Evolutionary conservation across 2,113 vertebrate species (phyloP).

Genomic region (Trogon melanurus): DNA sequence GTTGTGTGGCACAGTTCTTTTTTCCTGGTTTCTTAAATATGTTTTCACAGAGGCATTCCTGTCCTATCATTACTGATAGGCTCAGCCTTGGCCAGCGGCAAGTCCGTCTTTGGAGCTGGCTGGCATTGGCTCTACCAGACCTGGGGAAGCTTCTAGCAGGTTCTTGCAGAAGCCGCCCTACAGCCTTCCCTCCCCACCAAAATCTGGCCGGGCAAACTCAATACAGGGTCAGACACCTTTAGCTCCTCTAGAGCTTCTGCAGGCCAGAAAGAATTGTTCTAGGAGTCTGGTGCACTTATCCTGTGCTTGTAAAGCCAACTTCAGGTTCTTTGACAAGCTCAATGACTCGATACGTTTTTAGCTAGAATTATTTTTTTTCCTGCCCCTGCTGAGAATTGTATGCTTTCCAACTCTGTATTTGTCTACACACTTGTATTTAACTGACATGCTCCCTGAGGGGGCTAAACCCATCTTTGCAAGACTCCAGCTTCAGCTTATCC

Average conservation of each 20-base stretch:
- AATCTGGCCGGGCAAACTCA: too few relatives aligned
- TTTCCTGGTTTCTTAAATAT: too few relatives aligned
- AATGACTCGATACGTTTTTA: neutral
- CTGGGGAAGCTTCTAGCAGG: too few relatives aligned
- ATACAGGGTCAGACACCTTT: neutral
- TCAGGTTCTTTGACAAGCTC: neutral
- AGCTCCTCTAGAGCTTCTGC: neutral
- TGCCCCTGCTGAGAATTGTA: neutral
- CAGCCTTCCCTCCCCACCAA: too few relatives aligned
- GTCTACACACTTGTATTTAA: neutral
- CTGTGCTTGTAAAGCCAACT: neutral
- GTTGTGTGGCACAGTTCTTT: too few relatives aligned
- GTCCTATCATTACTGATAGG: too few relatives aligned
- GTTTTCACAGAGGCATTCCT: too few relatives aligned
- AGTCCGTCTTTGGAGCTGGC: too few relatives aligned
- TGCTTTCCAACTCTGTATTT: neutral
- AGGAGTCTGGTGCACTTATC: neutral
- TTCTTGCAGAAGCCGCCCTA: too few relatives aligned
- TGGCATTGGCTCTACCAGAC: too few relatives aligned
- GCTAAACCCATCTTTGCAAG: neutral
- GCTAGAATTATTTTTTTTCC: neutral
- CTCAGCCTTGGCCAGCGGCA: too few relatives aligned
- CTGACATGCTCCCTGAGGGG: neutral
- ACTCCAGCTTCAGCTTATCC: neutral
- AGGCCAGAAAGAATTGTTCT: neutral